Base-by-base conservation (phyloP, 2,797 vertebrate genomes). In the Thaleichthys pacificus region DNA sequence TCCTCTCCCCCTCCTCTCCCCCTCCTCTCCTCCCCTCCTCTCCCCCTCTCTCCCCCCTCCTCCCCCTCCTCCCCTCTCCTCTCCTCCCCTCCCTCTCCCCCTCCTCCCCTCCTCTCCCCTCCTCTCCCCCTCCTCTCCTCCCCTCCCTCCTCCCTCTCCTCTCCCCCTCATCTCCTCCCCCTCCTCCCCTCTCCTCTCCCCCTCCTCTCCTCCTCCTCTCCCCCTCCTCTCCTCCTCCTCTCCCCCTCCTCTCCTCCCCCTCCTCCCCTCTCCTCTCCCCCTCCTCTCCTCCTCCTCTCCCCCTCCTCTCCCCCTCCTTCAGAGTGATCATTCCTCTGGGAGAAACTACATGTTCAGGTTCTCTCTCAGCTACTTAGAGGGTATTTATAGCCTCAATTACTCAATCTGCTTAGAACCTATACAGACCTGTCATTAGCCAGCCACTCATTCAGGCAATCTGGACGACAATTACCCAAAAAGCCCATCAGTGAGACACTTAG, bases 371-470 rank as follows among this genome's bases (percentile, higher is more conserved):
- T 61, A 32, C 63, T 28, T 24, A 9, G 17, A 15, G 60, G 72
- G 77, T 89, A 88, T 90, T 91, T 87, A 80, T 86, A 89, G 60
- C 60, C 14, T 68, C 14, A 47, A 80, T 86, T 82, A 83, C 79
- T 85, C 83, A 24, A 8, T 51, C 65, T 12, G 19, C 49, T n/a
- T 11, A 8, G 12, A 8, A 47, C 11, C n/a, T n/a, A n/a, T 15
- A 8, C 72, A 71, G 79, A 70, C 56, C 83, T 78, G 71, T 80
- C 85, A 87, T 84, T 88, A 84, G 88, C 84, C 79, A 82, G 79
- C 66, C 84, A 87, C 74, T 73, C 84, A 81, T 51, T 81, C 80
- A 76, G 1, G 6, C 9, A 58, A 5, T 14, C 56, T 19, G 14
- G 19, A 5, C 15, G 2, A 5, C 56, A 58, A n/a, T 51, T 51